A percentile compares a stretch with the other conserved stretches of the same genome.
Evolutionary conservation across 2,113 vertebrate genomes (phyloP).

Genomic region (Globicephala melas): DNA sequence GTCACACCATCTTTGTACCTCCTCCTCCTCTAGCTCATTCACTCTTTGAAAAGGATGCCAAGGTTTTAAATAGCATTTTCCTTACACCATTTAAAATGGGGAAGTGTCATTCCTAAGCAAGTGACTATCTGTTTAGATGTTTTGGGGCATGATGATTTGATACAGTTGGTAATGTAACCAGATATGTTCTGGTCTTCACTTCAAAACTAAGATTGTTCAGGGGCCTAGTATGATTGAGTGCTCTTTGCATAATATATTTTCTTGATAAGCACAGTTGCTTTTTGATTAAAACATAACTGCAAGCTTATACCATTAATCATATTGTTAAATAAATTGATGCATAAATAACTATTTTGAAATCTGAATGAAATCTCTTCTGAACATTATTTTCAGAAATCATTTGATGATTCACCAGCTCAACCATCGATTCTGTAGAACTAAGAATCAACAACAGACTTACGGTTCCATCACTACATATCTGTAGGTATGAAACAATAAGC

Average conservation of each 20-base stretch:
- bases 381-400: neutral
- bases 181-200: conserved; percentile 30
- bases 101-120: conserved; percentile 14
- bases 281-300: conserved; percentile 48
- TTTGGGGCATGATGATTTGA: neutral
- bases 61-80: conserved; percentile 33
- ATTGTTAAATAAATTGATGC: neutral
- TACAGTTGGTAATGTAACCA: conserved; percentile 8
- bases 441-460: neutral
- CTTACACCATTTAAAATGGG: neutral
- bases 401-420: neutral
- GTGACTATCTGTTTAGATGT: conserved; percentile 36
- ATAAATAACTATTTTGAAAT: neutral
- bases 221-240: neutral
- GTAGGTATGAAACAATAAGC: neutral
- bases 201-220: conserved; percentile 39
- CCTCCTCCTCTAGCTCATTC: neutral
- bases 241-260: conserved; percentile 3
- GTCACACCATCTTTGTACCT: conserved; percentile 14
- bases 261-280: conserved; percentile 45
- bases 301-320: neutral
- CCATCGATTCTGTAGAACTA: neutral
- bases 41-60: conserved; percentile 44
- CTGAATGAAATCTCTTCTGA: neutral
- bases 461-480: neutral